phyloP scores from a whole-genome alignment of 2,888 invertebrate genomes.

The Cheilosia variabilis region DNA sequence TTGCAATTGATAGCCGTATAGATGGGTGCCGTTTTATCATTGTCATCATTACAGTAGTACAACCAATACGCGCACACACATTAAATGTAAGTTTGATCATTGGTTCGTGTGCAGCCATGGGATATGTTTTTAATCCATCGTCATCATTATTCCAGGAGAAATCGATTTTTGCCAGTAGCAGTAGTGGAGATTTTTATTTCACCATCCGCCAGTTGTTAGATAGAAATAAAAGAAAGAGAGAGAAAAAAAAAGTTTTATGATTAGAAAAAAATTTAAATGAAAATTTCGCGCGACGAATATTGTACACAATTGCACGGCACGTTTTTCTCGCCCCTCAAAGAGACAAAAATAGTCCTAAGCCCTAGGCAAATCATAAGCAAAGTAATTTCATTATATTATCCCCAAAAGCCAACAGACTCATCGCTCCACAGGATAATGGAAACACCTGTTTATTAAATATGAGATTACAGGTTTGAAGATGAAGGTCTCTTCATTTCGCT shows the following conservation, averaged over 20 bases:
- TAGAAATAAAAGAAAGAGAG: constrained; percentile 51
- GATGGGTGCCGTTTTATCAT: constrained; percentile 40
- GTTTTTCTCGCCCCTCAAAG: constrained; percentile 13
- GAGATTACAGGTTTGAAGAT: constrained; percentile 30
- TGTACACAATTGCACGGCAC: constrained; percentile 35
- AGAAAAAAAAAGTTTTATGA: constrained; percentile 29
- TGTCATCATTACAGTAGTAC: constrained; percentile 30
- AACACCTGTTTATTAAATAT: constrained; percentile 71
- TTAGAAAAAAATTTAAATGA: constrained; percentile 42
- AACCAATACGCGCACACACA: constrained; percentile 2
- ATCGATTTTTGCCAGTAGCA: constrained; percentile 26
- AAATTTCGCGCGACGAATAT: neutral
- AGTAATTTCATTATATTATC: constrained; percentile 61
- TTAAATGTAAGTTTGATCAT: constrained; percentile 32
- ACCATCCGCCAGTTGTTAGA: constrained; percentile 45
- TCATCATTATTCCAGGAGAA: neutral
- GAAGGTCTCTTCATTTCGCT: constrained; percentile 17
- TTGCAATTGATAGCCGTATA: constrained; percentile 37
- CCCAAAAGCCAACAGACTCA: constrained; percentile 30
- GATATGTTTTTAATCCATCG: constrained; percentile 41
- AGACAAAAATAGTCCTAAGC: constrained; percentile 20
- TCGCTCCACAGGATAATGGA: constrained; percentile 49
- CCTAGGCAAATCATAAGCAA: constrained; percentile 27
- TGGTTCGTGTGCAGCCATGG: constrained; percentile 29
- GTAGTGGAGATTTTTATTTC: constrained; percentile 8